Base-by-base conservation (phyloP, 2,888 invertebrate genomes). In the Cheilosia urbana region DNA sequence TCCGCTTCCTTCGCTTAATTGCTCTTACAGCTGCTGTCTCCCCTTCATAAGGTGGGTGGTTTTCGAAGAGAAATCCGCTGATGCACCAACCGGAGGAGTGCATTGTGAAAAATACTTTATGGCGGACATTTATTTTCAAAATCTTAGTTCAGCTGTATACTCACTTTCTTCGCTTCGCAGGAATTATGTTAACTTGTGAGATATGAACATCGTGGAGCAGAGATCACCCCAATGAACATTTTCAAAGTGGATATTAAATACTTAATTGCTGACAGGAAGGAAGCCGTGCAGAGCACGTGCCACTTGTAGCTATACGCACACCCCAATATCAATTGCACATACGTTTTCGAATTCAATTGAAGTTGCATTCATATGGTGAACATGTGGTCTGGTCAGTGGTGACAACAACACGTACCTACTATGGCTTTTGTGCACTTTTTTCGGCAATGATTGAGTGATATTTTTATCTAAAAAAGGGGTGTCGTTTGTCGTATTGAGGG, bases 191-290 rank as follows among this genome's bases (percentile, higher is more conserved):
- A 63, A 60, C 45, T 73, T 53, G 42, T 47, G 51, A 37, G 37
- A 66, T 55, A n/a, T 55, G 55, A 68, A 34, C 45, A 68, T 68
- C 60, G 62, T 55, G 51, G 21, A 58, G 17, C 9, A 24, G 13
- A 47, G 73, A 79, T 75, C 63, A 51, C 63, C 69, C 68, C 45
- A 49, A 57, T 57, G 62, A 30, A 60, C 55, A 21, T 63, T 51
- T 17, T 69, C 15, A 79, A 84, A 79, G 83, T 84, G 69, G 69
- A 79, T 79, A 84, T 84, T 84, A 79, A 84, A 84, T 84, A 84
- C 79, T 84, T 84, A 84, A 84, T 84, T 84, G 83, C 83, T 75
- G 83, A 69, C 83, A 79, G 83, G 79, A 84, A 84, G 83, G 83
- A 75, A 84, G 69, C 51, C 63, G 47, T 75, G 51, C 62, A 65